phyloP scores from a whole-genome alignment of 2,113 vertebrate genomes.

The Leucosticte australis region DNA sequence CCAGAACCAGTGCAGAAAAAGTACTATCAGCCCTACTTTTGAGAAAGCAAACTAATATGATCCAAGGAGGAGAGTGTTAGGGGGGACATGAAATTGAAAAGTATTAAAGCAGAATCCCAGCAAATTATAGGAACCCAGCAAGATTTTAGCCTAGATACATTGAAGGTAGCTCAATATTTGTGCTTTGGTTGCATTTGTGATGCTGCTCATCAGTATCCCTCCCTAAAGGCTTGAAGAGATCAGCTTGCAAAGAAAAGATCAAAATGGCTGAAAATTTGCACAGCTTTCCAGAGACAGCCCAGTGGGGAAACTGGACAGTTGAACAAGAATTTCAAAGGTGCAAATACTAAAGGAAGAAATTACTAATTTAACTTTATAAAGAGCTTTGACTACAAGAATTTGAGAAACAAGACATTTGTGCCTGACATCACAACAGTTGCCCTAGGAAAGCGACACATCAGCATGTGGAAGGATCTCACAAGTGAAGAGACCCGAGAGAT shows the following conservation, averaged over 20 bases:
- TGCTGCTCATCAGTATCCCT: neutral
- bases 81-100: neutral
- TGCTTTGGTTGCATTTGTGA: neutral
- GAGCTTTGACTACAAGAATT: neutral
- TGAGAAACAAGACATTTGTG: neutral
- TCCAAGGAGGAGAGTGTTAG: neutral
- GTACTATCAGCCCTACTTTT: neutral
- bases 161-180: neutral
- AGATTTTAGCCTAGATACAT: neutral
- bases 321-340: neutral
- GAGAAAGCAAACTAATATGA: neutral
- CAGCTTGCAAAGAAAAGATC: neutral
- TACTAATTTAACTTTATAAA: neutral
- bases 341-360: neutral
- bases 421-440: neutral
- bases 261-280: neutral
- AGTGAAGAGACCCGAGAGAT: neutral
- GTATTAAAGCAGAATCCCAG: neutral
- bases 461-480: neutral
- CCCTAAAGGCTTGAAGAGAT: neutral
- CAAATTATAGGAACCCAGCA: neutral
- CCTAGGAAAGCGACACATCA: neutral
- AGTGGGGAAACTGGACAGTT: neutral
- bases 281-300: neutral
- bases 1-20: slow-evolving; percentile 6